phyloP scores from a whole-genome alignment of 1,140 invertebrate species.

The Drosophila ficusphila region DNA sequence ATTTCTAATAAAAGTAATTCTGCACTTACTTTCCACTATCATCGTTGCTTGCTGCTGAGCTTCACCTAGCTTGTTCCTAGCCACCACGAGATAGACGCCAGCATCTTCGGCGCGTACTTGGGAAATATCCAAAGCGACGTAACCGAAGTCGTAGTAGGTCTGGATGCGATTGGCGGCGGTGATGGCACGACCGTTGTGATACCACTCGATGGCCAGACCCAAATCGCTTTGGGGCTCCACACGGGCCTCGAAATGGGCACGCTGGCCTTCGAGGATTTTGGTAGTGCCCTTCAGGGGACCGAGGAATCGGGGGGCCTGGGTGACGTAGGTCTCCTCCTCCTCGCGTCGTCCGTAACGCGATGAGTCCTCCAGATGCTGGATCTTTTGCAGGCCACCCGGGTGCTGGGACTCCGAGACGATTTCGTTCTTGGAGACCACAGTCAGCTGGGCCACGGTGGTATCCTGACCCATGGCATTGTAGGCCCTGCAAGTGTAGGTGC shows the following conservation, averaged over 20 bases:
- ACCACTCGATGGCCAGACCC: slow-evolving; percentile 95
- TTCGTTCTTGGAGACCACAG: slow-evolving; percentile 93
- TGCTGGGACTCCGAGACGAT: slow-evolving; percentile 94
- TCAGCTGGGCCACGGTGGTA: slow-evolving; percentile 93
- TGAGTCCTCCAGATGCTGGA: slow-evolving; percentile 94
- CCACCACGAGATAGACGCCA: slow-evolving; percentile 94
- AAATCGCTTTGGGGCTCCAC: slow-evolving; percentile 96
- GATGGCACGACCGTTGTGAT: slow-evolving; percentile 94
- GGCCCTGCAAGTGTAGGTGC: slow-evolving; percentile 95
- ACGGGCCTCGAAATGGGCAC: slow-evolving; percentile 97
- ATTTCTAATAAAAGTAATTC: background rate
- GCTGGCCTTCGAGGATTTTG: slow-evolving; percentile 97
- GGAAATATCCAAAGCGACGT: slow-evolving; percentile 96
- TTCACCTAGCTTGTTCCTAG: slow-evolving; percentile 94
- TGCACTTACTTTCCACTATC: slow-evolving; percentile 93
- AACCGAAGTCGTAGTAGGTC: slow-evolving; percentile 97
- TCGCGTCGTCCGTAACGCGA: slow-evolving; percentile 87
- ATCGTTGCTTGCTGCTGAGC: slow-evolving; percentile 92
- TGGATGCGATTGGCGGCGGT: slow-evolving; percentile 94
- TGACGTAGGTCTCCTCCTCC: slow-evolving; percentile 91
- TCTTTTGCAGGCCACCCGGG: slow-evolving; percentile 93
- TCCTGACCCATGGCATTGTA: slow-evolving; percentile 95
- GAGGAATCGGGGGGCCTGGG: slow-evolving; percentile 92
- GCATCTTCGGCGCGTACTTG: slow-evolving; percentile 94
- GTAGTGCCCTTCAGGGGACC: slow-evolving; percentile 95